Conservation (phyloP, 2,113 vertebrate species). For the Struthio camelus region DNA sequence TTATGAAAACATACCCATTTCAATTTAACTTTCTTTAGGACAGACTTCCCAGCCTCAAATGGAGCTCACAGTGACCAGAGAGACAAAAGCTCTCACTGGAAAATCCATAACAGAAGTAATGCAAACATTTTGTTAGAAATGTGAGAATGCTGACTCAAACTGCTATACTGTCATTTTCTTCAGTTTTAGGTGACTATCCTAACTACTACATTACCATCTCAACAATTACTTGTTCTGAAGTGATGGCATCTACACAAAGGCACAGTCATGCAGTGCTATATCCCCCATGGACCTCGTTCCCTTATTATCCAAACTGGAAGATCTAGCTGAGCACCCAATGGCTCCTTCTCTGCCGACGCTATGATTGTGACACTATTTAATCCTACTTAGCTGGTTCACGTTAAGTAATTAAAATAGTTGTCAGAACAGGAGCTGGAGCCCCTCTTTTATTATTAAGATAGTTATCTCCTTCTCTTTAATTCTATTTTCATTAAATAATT, state of each 20-base stretch:
- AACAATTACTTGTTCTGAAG: not conserved
- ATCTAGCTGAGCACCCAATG: rapidly evolving
- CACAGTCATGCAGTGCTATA: not conserved
- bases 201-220: not conserved
- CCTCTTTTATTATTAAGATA: not conserved
- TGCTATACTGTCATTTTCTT: not conserved
- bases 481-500: not conserved
- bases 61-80: not conserved
- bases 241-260: not conserved
- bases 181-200: not conserved
- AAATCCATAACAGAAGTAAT: not conserved
- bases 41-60: not conserved
- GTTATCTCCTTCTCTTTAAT: not conserved
- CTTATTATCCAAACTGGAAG: not conserved
- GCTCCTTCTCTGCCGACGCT: rapidly evolving
- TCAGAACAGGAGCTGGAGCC: not conserved
- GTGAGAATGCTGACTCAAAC: not conserved
- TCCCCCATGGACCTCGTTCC: not conserved
- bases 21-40: not conserved
- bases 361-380: not conserved
- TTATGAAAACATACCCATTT: not conserved
- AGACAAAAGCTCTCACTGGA: not conserved
- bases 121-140: not conserved
- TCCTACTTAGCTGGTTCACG: not conserved
- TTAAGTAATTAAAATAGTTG: not conserved